Evolutionary conservation across 2,797 vertebrate genomes (phyloP).

Genomic region (Aratinga solstitialis): DNA sequence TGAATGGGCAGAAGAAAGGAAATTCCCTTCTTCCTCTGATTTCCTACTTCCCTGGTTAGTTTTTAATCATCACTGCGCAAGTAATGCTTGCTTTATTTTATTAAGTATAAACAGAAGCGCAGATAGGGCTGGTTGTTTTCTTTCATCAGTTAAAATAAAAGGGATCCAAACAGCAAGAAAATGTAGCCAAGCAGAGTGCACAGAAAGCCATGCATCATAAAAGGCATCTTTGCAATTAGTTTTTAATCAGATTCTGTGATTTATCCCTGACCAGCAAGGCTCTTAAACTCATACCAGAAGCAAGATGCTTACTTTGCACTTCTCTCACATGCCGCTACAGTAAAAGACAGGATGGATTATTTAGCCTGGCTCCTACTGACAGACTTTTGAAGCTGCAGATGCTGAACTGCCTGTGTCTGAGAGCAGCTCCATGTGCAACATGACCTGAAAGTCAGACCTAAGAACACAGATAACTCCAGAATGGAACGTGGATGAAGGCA

Average conservation of each 20-base stretch:
- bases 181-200: background rate
- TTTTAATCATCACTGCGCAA: background rate
- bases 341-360: background rate
- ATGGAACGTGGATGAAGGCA: background rate
- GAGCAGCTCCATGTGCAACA: background rate
- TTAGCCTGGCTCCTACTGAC: background rate
- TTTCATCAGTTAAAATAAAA: background rate
- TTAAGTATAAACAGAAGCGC: slow-evolving; percentile 37
- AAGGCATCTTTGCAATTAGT: background rate
- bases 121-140: slow-evolving; percentile 1
- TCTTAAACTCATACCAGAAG: background rate
- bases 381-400: background rate
- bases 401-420: background rate
- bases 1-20: background rate
- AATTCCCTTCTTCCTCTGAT: background rate
- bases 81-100: background rate
- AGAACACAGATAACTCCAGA: background rate
- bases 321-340: background rate
- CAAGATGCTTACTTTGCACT: background rate
- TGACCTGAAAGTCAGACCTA: background rate
- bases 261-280: background rate
- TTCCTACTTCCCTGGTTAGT: background rate
- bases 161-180: background rate
- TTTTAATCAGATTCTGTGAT: background rate
- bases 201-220: background rate